These are phyloP conservation scores for Axea sp. DNA, from an alignment of 2,888 invertebrate species.

Conservation along the genomic window DNA sequence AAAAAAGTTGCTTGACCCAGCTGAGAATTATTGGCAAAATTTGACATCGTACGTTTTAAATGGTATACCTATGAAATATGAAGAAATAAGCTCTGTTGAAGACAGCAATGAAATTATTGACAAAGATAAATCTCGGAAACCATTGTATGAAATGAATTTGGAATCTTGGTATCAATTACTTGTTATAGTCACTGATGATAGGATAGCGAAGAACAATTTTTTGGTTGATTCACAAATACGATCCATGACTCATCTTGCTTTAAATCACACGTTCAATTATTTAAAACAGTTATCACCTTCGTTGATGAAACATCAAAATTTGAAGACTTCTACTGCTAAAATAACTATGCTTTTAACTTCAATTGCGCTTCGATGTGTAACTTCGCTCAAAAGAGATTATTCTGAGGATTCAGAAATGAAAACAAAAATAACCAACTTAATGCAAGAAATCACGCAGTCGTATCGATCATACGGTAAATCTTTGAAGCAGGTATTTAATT, in stretches of 20 bases:
- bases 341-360: conserved; percentile 74
- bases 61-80: conserved; percentile 32
- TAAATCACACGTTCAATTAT: conserved; percentile 71
- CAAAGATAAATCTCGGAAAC: conserved; percentile 61
- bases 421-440: conserved; percentile 68
- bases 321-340: conserved; percentile 67
- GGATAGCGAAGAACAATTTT: conserved; percentile 68
- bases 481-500: conserved; percentile 66
- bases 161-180: conserved; percentile 78
- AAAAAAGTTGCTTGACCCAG: conserved; percentile 73
- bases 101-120: conserved; percentile 40
- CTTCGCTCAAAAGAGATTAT: conserved; percentile 73
- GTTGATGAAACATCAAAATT: conserved; percentile 25
- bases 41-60: conserved; percentile 69
- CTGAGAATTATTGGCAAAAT: conserved; percentile 65
- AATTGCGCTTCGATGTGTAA: conserved; percentile 73
- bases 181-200: conserved; percentile 75
- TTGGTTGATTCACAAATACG: conserved; percentile 69
- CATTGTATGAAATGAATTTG: conserved; percentile 74
- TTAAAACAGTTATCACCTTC: conserved; percentile 66
- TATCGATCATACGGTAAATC: conserved; percentile 73
- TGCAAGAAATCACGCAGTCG: conserved; percentile 73
- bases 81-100: conserved; percentile 2
- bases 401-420: conserved; percentile 70
- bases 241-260: conserved; percentile 69